phyloP scores from a whole-genome alignment of 2,888 invertebrate genomes.

The Deladenus siricidicola region DNA sequence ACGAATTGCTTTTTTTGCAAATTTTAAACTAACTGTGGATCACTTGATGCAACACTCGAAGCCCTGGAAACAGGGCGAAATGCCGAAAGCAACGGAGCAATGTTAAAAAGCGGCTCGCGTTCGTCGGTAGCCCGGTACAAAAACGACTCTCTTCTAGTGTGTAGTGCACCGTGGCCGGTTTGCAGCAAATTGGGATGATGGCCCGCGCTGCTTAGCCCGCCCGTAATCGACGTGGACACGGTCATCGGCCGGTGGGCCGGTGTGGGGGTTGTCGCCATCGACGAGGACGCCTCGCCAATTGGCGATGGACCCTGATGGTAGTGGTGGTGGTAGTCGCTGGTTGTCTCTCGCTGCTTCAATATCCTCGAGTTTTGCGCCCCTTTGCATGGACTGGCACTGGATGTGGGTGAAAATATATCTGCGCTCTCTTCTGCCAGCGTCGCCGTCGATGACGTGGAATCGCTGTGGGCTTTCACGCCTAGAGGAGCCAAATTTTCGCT shows the following conservation, averaged over 20 bases:
- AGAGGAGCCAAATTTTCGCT: not conserved
- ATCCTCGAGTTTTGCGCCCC: not conserved
- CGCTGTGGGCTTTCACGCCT: not conserved
- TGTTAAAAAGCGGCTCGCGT: constrained; percentile 14
- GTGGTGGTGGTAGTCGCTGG: not conserved
- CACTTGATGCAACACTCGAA: constrained; percentile 31
- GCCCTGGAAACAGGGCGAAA: constrained; percentile 34
- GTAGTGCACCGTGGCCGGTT: constrained; percentile 5
- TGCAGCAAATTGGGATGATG: not conserved
- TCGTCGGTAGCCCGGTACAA: constrained; percentile 28
- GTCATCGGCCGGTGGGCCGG: not conserved
- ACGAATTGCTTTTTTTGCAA: no score
- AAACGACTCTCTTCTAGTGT: constrained; percentile 32
- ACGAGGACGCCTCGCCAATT: not conserved
- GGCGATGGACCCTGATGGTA: not conserved
- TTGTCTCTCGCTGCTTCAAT: not conserved
- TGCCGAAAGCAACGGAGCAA: not conserved
- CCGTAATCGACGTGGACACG: not conserved
- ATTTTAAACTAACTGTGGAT: constrained; percentile 23
- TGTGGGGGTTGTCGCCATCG: not conserved
- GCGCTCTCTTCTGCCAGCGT: not conserved
- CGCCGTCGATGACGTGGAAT: not conserved
- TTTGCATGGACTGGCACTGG: not conserved
- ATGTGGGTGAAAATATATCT: not conserved
- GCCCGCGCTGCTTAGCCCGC: not conserved